phyloP scores from a whole-genome alignment of 53 echinoderm and acorn worm species.

The Actinopyga echinites region DNA sequence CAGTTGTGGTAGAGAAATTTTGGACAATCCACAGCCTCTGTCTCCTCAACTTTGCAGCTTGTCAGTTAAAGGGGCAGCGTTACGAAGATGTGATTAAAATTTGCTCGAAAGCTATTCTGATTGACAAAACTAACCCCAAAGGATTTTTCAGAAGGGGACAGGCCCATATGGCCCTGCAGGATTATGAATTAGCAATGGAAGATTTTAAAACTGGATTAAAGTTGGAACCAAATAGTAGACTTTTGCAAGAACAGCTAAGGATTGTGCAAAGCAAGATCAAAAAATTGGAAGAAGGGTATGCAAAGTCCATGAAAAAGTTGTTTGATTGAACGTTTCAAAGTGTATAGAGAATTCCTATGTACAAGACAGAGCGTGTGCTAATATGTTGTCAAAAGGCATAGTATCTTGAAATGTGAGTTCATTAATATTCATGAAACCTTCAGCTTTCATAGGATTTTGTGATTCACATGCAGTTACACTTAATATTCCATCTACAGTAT shows the following conservation, averaged over 20 bases:
- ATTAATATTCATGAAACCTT: no score
- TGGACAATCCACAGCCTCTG: conserved; percentile 58
- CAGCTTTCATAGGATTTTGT: no score
- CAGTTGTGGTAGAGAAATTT: conserved; percentile 43
- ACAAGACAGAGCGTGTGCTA: no score
- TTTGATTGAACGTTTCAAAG: conserved; percentile 60
- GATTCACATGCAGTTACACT: no score
- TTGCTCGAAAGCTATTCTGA: conserved; percentile 65
- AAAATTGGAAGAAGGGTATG: conserved; percentile 67
- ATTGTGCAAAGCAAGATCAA: conserved; percentile 58
- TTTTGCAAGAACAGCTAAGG: conserved; percentile 59
- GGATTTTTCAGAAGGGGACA: conserved; percentile 83
- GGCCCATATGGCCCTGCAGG: conserved; percentile 74
- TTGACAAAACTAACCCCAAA: conserved; percentile 61
- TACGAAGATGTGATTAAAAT: conserved; percentile 71
- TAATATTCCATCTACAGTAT: no score
- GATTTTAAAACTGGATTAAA: conserved; percentile 65
- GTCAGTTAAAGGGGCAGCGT: conserved; percentile 66
- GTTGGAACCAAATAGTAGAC: conserved; percentile 68
- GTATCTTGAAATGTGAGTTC: no score
- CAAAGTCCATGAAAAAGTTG: conserved; percentile 87
- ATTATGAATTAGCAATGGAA: conserved; percentile 71
- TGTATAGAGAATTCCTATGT: background rate
- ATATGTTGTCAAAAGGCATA: no score
- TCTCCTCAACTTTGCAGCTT: conserved; percentile 80